These are phyloP conservation scores for Diloba caeruleocephala DNA, from an alignment of 2,888 invertebrate genomes.

Conservation along the genomic window DNA sequence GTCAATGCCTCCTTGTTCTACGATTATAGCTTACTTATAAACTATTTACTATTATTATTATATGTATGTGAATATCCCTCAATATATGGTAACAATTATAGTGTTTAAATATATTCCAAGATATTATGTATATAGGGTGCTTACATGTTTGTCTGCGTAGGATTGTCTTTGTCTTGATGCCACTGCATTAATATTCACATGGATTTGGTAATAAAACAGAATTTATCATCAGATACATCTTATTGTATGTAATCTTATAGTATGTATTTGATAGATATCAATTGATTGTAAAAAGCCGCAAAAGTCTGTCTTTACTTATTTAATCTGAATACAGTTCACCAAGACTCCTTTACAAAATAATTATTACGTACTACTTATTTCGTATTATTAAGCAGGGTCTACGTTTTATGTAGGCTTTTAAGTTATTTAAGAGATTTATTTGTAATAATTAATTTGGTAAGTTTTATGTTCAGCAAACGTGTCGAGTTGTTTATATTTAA, in stretches of 20 bases:
- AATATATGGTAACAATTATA: constrained; percentile 32
- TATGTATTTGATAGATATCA: constrained; percentile 46
- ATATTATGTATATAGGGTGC: constrained; percentile 47
- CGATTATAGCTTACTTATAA: constrained; percentile 37
- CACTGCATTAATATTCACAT: constrained; percentile 11
- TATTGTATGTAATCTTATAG: constrained; percentile 25
- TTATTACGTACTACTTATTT: constrained; percentile 67
- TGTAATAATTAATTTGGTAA: constrained; percentile 63
- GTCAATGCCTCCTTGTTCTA: constrained; percentile 53
- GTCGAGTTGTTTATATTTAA: constrained; percentile 40
- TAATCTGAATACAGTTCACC: constrained; percentile 52
- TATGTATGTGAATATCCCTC: constrained; percentile 42
- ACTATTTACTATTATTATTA: constrained; percentile 37
- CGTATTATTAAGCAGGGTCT: constrained; percentile 79
- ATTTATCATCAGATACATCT: constrained; percentile 14
- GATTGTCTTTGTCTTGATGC: constrained; percentile 26
- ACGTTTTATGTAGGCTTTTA: constrained; percentile 87
- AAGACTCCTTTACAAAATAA: constrained; percentile 62
- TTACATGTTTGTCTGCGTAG: constrained; percentile 31
- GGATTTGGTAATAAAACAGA: constrained; percentile 29
- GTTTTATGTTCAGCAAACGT: constrained; percentile 54
- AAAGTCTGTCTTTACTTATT: constrained; percentile 41
- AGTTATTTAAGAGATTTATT: constrained; percentile 77
- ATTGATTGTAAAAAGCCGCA: constrained; percentile 43
- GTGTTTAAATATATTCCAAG: constrained; percentile 48